These are phyloP conservation scores for Dinocampus coccinellae DNA, from an alignment of 2,888 invertebrate genomes.

Conservation along the genomic window DNA sequence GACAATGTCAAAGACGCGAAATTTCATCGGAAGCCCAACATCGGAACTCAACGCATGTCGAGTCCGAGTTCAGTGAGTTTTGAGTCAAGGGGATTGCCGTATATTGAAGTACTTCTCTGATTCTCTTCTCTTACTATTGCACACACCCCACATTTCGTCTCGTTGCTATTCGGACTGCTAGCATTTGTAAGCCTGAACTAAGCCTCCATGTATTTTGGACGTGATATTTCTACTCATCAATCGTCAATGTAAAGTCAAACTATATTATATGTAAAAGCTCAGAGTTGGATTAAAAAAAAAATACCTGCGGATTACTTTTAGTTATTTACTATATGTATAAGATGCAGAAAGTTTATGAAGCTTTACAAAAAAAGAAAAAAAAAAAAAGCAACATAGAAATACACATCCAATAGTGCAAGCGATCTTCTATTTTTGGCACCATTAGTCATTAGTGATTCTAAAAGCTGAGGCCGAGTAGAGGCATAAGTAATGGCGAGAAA, in stretches of 20 bases:
- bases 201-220: constrained; percentile 50
- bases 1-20: constrained; percentile 13
- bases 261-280: not conserved
- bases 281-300: not conserved
- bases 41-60: constrained; percentile 1
- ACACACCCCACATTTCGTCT: constrained; percentile 45
- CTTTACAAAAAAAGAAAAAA: constrained; percentile 48
- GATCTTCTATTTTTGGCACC: constrained; percentile 52
- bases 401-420: not conserved
- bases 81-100: constrained; percentile 63
- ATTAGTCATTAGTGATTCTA: constrained; percentile 68
- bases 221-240: constrained; percentile 37
- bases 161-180: constrained; percentile 53
- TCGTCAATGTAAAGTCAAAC: constrained; percentile 5
- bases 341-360: constrained; percentile 10
- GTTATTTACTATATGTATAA: not conserved
- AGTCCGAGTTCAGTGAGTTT: constrained; percentile 61
- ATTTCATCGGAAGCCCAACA: constrained; percentile 26
- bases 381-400: constrained; percentile 35
- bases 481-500: constrained; percentile 8
- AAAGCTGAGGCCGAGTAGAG: constrained; percentile 55
- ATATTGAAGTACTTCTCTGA: constrained; percentile 66
- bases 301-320: not conserved
- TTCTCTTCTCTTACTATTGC: constrained; percentile 45
- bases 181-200: constrained; percentile 47